These are phyloP conservation scores for Neoitamus cyanurus DNA, from an alignment of 2,888 invertebrate genomes.

Conservation along the genomic window DNA sequence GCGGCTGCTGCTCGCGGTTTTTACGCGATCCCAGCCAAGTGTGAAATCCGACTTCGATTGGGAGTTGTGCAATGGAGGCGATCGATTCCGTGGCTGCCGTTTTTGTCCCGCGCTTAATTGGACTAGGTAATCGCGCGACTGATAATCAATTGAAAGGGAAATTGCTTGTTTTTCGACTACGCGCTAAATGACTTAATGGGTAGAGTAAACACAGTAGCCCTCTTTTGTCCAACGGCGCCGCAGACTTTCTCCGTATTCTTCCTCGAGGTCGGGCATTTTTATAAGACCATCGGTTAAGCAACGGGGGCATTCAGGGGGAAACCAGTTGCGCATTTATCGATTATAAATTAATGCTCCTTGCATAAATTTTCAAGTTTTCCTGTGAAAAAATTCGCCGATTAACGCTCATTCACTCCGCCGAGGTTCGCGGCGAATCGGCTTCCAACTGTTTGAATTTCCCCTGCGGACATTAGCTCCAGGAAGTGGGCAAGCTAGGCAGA, in stretches of 20 bases:
- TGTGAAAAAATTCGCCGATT: not conserved
- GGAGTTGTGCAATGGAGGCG: conserved; percentile 7
- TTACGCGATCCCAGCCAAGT: conserved; percentile 32
- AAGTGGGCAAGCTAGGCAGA: not conserved
- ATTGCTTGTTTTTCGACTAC: not conserved
- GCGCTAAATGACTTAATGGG: not conserved
- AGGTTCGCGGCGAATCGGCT: not conserved
- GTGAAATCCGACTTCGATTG: conserved; percentile 39
- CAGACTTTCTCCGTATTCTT: not conserved
- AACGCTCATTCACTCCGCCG: not conserved
- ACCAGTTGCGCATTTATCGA: conserved; percentile 21
- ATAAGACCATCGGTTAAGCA: not conserved
- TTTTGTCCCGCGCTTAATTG: conserved; percentile 26
- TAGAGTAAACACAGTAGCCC: not conserved
- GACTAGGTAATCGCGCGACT: conserved; percentile 8
- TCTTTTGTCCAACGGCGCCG: not conserved
- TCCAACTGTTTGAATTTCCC: conserved; percentile 17
- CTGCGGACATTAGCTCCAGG: not conserved
- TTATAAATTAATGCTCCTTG: conserved; percentile 18
- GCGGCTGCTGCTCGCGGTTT: not conserved
- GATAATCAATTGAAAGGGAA: conserved; percentile 37
- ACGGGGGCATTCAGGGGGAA: not conserved
- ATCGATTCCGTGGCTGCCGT: not conserved
- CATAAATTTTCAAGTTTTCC: conserved; percentile 5
- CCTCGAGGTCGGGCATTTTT: not conserved